A percentile compares a stretch with the other conserved stretches of the same genome.
Evolutionary conservation across 2,797 vertebrate genomes (phyloP).

Genomic region (Hydrocynus forskahlii): DNA sequence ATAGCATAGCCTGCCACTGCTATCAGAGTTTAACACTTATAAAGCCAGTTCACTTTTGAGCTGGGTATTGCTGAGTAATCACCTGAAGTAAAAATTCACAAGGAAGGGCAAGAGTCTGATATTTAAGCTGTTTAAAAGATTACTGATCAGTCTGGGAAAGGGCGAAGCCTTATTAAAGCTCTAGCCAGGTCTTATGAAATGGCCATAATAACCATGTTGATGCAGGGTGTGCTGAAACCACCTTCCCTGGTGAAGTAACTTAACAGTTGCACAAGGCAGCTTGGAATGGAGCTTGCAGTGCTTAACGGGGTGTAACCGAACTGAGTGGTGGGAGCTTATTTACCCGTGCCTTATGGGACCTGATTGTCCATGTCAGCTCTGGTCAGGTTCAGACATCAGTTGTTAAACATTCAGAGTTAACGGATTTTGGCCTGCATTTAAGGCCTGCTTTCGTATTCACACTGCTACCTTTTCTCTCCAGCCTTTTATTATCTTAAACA

Average conservation of each 20-base stretch:
- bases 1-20: neutral
- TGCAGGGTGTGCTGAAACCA: slow-evolving; percentile 8
- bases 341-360: neutral
- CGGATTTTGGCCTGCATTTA: neutral
- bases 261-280: neutral
- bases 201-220: neutral
- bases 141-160: neutral
- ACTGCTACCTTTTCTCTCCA: neutral
- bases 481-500: neutral
- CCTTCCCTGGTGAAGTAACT: neutral
- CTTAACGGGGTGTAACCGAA: neutral
- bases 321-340: neutral
- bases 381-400: neutral
- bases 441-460: too few relatives aligned
- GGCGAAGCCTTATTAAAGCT: neutral
- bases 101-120: neutral
- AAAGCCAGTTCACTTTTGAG: neutral
- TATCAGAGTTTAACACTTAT: neutral
- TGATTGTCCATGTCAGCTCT: neutral
- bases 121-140: slow-evolving; percentile 7
- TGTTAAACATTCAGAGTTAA: neutral
- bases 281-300: neutral
- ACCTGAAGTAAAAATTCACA: neutral
- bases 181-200: slow-evolving; percentile 5
- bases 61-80: neutral